Evolutionary conservation across 1,140 invertebrate species (phyloP), one percentile per base, ranked within the genome.

Genomic region (Galendromus occidentalis): DNA sequence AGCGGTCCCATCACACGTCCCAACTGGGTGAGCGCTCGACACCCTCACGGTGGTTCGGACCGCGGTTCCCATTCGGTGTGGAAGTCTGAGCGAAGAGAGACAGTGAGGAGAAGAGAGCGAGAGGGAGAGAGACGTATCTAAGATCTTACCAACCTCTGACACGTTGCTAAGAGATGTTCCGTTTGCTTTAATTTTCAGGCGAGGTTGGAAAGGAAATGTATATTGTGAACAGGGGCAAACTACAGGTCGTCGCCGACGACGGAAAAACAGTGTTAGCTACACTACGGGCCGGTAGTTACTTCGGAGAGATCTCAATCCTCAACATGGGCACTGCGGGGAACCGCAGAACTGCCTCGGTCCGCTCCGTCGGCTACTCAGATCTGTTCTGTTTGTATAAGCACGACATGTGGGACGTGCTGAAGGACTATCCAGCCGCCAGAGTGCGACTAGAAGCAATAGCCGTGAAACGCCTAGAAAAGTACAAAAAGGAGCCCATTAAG

Each of bases 181-280:
- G 6, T 68, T n/a, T 63, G 2, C 65, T 64, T 20, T 64, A 64
- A 42, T 66, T 76, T 76, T 1, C 80, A 97, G 92, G 92, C 71
- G 92, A 96, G 81, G 91, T 96, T 66, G 92, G 93, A 66, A 96
- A 96, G 79, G 92, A 96, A 78, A 96, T 96, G 92, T 97, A 97
- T 80, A 98, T 97, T 81, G 92, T 97, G 69, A 96, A 95, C 79
- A 81, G 92, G 70, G 93, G 94, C 67, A 82, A 88, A 70, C 82
- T 98, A 44, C 91, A 96, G 78, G 93, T 98, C 69, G 92, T 98
- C 39, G 89, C 89, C 18, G 91, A 94, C 79, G 93, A 97, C 79
- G 92, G 92, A 55, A 89, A 91, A 77, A 93, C 91, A 28, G 92
- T 97, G 44, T 81, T 98, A 74, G 93, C 93, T 69, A 96, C 91